A percentile compares a stretch with the other conserved stretches of the same genome.
phyloP scores from a whole-genome alignment of 1,140 invertebrate genomes.

The Hyposmocoma kahamanoa region DNA sequence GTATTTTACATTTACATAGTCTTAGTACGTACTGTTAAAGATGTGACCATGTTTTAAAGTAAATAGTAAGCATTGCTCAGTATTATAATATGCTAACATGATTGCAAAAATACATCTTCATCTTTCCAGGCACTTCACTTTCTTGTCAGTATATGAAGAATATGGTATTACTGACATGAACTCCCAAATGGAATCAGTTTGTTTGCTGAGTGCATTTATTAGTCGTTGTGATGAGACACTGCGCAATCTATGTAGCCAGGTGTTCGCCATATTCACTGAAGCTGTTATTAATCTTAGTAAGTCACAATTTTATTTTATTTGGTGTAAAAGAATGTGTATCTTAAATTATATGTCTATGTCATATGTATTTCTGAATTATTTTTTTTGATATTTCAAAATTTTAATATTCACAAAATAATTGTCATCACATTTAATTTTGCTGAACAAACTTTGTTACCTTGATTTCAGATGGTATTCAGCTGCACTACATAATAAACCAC shows the following conservation, averaged over 20 bases:
- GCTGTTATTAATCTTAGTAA: constrained; percentile 70
- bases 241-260: constrained; percentile 79
- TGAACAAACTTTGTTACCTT: too few species aligned
- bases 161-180: constrained; percentile 43
- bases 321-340: too few species aligned
- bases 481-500: constrained; percentile 62
- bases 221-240: constrained; percentile 79
- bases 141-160: constrained; percentile 61
- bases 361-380: too few species aligned
- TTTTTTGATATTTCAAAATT: too few species aligned
- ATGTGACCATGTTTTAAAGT: too few species aligned
- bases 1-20: too few species aligned
- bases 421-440: too few species aligned
- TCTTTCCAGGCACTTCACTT: constrained; percentile 54
- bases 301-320: constrained; percentile 19
- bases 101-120: background rate
- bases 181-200: constrained; percentile 73
- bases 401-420: too few species aligned
- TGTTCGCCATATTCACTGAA: constrained; percentile 76
- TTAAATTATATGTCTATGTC: too few species aligned
- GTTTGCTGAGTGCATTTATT: constrained; percentile 79
- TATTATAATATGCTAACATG: background rate
- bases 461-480: constrained; percentile 59
- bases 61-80: background rate
- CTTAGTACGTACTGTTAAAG: too few species aligned